Base-by-base conservation (phyloP, 2,888 invertebrate species). In the Dusona sp. region DNA sequence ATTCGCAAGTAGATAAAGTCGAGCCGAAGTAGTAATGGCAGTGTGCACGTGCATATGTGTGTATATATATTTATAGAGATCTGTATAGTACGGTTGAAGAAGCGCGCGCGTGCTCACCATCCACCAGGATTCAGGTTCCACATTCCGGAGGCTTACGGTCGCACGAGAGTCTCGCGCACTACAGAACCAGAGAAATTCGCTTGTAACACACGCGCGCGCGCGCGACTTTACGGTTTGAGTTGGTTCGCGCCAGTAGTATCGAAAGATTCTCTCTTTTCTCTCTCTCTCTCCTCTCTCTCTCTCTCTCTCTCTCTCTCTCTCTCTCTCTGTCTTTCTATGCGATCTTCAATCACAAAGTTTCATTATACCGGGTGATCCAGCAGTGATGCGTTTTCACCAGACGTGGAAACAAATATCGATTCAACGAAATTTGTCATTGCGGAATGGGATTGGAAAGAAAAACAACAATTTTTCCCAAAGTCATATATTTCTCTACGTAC, bases 161-260 rank as follows among this genome's bases (percentile, higher is more conserved):
- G 84, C 84, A 45, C 80, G 72, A 80, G 84, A 51, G 75, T 57
- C 70, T 81, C 77, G 79, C 77, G 83, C 72, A 83, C 72, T 72
- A 51, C 65, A 79, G 86, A 83, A 86, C 86, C 73, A 83, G 80
- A 86, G 83, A 86, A 86, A 86, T 86, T 86, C 86, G 83, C 86
- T 77, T 80, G 79, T 72, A 70, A 54, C 67, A 75, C 74, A 61
- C 79, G 74, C 72, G 67, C 79, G 65, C 79, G 73, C 72, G 73
- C 82, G 75, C 85, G 83, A 83, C 83, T 79, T 68, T 79, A 75
- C 79, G 85, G 79, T 83, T 77, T 80, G 54, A 86, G 79, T 72
- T 83, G 77, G 54, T 75, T 83, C 72, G 36, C 83, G 80, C 83
- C 77, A 72, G 83, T 82, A 64, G 70, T 83, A 83, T 72, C 65